Conservation (phyloP, 2,888 invertebrate genomes). For the Noctua janthina region DNA sequence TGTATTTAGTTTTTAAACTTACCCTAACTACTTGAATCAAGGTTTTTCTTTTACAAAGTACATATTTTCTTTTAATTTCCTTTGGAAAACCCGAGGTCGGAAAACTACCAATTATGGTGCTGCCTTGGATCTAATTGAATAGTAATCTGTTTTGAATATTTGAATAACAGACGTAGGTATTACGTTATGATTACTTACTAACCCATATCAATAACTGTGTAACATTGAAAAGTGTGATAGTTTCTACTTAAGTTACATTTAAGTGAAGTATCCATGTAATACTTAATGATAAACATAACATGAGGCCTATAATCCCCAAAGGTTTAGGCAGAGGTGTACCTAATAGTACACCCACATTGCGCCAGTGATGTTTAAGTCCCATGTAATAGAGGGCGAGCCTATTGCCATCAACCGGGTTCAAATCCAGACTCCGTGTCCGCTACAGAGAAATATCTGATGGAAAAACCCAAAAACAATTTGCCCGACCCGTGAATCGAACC, state of each 20-base stretch:
- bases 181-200: background rate
- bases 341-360: no score
- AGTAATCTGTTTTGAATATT: constrained; percentile 7
- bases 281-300: background rate
- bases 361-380: no score
- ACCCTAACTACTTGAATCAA: background rate
- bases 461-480: no score
- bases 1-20: background rate
- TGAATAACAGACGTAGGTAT: background rate
- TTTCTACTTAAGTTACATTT: background rate
- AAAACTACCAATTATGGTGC: background rate
- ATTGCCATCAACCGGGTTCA: no score
- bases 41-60: background rate
- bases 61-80: background rate
- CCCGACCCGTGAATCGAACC: no score
- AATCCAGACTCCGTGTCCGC: no score
- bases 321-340: no score
- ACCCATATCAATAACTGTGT: background rate
- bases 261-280: background rate
- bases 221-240: background rate
- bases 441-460: no score
- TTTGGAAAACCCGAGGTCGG: background rate
- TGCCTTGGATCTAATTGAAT: background rate
- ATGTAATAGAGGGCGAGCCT: no score
- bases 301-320: no score